Evolutionary conservation across 2,888 invertebrate species (phyloP).

Genomic region (Mechanitis messenoides): DNA sequence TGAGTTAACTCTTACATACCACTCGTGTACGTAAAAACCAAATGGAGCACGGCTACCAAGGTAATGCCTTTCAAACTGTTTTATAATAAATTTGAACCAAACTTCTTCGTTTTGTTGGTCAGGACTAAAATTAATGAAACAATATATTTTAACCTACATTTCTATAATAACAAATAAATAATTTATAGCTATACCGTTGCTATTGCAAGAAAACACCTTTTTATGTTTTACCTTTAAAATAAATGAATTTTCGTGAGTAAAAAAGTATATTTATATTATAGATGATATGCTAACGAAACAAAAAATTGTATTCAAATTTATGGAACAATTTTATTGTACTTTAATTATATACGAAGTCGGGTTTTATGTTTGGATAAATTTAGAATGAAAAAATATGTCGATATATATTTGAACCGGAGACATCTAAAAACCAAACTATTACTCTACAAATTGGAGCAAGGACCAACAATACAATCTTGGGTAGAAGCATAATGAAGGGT

Average conservation of each 20-base stretch:
- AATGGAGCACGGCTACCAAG: slow-evolving; percentile 80
- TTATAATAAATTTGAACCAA: slow-evolving; percentile 75
- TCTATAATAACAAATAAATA: slow-evolving; percentile 54
- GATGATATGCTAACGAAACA: too few species aligned
- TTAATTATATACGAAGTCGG: too few species aligned
- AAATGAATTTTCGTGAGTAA: too few species aligned
- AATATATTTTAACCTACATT: slow-evolving; percentile 43
- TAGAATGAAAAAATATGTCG: slow-evolving; percentile 70
- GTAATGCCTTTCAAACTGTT: slow-evolving; percentile 81
- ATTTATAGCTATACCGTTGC: too few species aligned
- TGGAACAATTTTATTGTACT: too few species aligned
- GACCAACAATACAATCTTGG: slow-evolving; percentile 74
- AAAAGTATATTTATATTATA: too few species aligned
- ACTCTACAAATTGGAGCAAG: slow-evolving; percentile 72
- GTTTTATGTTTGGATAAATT: slow-evolving; percentile 54
- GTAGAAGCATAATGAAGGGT: slow-evolving; percentile 77
- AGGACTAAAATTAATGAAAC: slow-evolving; percentile 37
- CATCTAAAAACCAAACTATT: slow-evolving; percentile 82
- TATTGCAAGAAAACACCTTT: too few species aligned
- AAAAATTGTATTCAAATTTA: too few species aligned
- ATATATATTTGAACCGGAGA: slow-evolving; percentile 61
- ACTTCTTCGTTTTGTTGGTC: slow-evolving; percentile 53
- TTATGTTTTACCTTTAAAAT: too few species aligned
- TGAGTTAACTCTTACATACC: slow-evolving; percentile 67
- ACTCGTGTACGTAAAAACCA: slow-evolving; percentile 81